phyloP scores from a whole-genome alignment of 2,797 vertebrate genomes.

The Philypnodon macrostomus region DNA sequence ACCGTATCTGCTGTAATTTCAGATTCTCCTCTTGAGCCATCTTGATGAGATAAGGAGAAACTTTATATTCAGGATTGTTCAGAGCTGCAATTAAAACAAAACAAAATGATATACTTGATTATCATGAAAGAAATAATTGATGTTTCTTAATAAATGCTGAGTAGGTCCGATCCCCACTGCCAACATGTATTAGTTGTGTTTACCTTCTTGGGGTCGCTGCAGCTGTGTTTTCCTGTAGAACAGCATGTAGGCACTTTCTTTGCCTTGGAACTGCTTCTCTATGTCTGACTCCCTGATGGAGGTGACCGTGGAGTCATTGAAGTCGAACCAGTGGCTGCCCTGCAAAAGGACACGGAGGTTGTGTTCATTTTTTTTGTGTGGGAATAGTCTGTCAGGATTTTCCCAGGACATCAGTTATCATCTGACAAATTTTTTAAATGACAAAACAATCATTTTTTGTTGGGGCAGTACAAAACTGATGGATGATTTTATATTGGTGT shows the following conservation, averaged over 20 bases:
- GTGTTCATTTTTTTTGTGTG: background rate
- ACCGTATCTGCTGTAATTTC: conserved; percentile 84
- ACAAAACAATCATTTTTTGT: no score
- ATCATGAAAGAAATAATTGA: no score
- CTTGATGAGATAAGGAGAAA: conserved; percentile 83
- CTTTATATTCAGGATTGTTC: conserved; percentile 83
- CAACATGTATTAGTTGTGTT: conserved; percentile 22
- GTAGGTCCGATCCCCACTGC: no score
- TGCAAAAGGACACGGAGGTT: conserved; percentile 45
- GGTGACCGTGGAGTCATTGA: conserved; percentile 89
- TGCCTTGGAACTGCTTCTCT: conserved; percentile 94
- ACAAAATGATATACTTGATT: no score
- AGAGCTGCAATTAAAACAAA: conserved; percentile 70
- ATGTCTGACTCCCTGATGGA: conserved; percentile 88
- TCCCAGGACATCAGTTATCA: background rate
- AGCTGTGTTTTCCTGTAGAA: conserved; percentile 90
- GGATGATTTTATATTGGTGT: no score
- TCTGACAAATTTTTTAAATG: no score
- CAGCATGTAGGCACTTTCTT: conserved; percentile 98
- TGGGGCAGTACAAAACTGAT: no score
- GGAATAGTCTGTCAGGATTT: background rate
- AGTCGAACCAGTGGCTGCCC: conserved; percentile 90
- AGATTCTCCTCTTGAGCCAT: conserved; percentile 84
- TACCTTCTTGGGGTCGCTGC: conserved; percentile 85
- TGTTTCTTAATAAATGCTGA: no score